Evolutionary conservation across 1,140 invertebrate species (phyloP).

Genomic region (Stratiolaelaps scimitus): DNA sequence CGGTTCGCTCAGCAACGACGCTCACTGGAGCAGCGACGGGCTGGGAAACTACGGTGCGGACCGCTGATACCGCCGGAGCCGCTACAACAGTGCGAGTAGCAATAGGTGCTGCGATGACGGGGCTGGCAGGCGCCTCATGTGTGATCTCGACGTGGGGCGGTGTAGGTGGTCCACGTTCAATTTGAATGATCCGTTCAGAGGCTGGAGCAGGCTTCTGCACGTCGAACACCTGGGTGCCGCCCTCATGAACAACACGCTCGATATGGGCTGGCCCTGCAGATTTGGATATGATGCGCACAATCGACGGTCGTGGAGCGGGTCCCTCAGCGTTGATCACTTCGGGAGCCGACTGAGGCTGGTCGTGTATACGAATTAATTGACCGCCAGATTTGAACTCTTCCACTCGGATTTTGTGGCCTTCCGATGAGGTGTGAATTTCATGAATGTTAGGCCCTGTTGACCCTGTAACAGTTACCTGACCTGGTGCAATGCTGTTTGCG

Average conservation of each 20-base stretch:
- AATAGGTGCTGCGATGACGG: too few relatives aligned
- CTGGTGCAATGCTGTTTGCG: neutral
- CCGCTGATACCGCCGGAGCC: too few relatives aligned
- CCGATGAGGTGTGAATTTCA: conserved; percentile 17
- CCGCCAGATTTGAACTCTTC: neutral
- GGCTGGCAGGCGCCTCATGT: neutral
- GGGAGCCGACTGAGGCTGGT: neutral
- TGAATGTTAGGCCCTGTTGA: neutral
- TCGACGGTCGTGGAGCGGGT: neutral
- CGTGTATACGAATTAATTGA: conserved; percentile 17
- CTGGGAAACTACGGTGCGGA: too few relatives aligned
- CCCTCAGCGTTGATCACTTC: neutral
- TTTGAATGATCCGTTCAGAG: conserved; percentile 8
- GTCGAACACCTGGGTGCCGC: conserved; percentile 6
- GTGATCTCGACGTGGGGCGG: neutral
- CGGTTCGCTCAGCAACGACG: too few relatives aligned
- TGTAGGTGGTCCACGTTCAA: conserved; percentile 11
- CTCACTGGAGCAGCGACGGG: too few relatives aligned
- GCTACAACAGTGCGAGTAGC: too few relatives aligned
- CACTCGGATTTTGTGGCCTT: neutral
- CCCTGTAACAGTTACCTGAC: neutral
- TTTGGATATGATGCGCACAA: neutral
- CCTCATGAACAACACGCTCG: conserved; percentile 15
- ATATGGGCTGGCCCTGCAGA: neutral
- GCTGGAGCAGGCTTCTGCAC: neutral